Evolutionary conservation across 2,888 invertebrate species (phyloP), one percentile per base, ranked within the genome.

Genomic region (Meteorus colon): DNA sequence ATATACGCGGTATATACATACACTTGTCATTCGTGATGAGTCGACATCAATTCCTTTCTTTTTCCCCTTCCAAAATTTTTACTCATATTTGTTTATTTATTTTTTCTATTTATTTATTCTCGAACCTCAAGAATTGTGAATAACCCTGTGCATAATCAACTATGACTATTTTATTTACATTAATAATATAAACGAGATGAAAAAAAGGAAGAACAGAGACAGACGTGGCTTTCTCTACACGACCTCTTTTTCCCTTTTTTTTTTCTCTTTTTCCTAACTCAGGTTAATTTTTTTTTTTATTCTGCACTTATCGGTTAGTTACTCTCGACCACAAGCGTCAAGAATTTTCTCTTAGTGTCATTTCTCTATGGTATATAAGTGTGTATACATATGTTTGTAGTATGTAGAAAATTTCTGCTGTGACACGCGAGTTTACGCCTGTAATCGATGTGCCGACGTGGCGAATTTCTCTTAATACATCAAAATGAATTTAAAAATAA

Each of bases 111-210:
- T 10, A 31, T 19, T 51, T 2, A 12, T 12, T 41, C 1, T 12
- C 2, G 0, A n/a, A 1, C 48, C n/a, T 62, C n/a, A 31, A 67
- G 6, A 14, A 67, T 31, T 66, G 34, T 37, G 24, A 73, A 31
- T 66, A 60, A 67, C 6, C 55, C n/a, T n/a, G 73, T 45, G 59
- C 67, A 73, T 67, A 37, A 37, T 59, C 55, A 10, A 45, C n/a
- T 16, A 37, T 67, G n/a, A 37, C 24, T 60, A 65, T 73, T 66
- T 73, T 73, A 73, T 73, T 73, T 67, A 73, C 67, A 60, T 67
- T 67, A 67, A 62, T 55, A 59, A 62, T 55, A 59, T 12, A 19
- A n/a, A 55, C n/a, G 16, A 48, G 4, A n/a, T n/a, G 48, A 55
- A 4, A 6, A 24, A 5, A 5, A 55, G 55, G 8, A 55, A n/a